phyloP scores from a whole-genome alignment of 2,797 vertebrate genomes.

The Acanthis flammea region DNA sequence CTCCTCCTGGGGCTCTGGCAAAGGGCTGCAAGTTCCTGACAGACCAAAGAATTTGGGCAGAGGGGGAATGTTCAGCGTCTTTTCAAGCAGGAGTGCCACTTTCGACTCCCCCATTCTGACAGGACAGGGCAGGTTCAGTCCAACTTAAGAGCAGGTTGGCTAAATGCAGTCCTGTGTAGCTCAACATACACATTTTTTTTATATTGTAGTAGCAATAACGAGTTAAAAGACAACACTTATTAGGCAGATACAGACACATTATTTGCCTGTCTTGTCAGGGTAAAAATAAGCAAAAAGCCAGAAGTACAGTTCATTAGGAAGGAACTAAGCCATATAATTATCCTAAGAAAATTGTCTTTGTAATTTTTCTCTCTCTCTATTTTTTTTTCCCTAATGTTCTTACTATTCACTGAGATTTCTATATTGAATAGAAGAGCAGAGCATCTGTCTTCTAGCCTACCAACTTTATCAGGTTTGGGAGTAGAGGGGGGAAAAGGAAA shows the following conservation, averaged over 20 bases:
- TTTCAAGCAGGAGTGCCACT: not conserved
- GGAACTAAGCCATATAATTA: constrained; percentile 1
- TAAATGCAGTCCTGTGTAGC: not conserved
- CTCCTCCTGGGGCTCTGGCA: not conserved
- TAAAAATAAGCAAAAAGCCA: not conserved
- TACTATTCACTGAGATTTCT: not conserved
- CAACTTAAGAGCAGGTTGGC: not conserved
- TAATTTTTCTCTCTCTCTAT: not conserved
- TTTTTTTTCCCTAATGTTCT: not conserved
- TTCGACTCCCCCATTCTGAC: not conserved
- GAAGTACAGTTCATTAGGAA: not conserved
- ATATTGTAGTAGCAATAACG: not conserved
- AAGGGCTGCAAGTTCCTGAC: not conserved
- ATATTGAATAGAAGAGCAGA: not conserved
- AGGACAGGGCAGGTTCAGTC: not conserved
- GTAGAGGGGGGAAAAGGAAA: not conserved
- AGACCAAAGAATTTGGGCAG: not conserved
- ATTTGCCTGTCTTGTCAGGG: not conserved
- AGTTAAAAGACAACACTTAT: not conserved
- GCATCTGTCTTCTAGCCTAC: too few relatives aligned
- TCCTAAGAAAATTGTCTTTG: not conserved
- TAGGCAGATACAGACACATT: not conserved
- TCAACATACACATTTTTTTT: not conserved
- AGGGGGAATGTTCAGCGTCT: rapidly evolving
- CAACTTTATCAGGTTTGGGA: too few relatives aligned